These are phyloP conservation scores for Eudemis profundana DNA, from an alignment of 2,888 invertebrate species.

Conservation along the genomic window DNA sequence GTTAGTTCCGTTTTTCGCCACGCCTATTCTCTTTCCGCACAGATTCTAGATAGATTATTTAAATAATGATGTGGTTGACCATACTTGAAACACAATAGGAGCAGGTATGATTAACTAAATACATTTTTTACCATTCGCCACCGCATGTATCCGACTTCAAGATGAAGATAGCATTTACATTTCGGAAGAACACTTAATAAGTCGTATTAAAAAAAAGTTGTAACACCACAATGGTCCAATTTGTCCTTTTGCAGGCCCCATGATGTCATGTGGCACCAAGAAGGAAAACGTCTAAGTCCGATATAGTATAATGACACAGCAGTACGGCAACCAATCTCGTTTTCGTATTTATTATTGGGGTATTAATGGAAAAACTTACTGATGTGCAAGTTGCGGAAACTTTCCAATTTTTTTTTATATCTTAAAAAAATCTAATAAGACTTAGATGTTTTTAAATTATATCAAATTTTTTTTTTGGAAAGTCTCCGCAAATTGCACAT, in stretches of 20 bases:
- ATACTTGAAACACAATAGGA: too few species aligned
- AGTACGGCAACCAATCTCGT: slow-evolving; percentile 17
- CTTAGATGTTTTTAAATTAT: too few species aligned
- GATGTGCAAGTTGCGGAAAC: too few species aligned
- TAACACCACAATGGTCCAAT: slow-evolving; percentile 33
- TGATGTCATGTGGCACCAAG: slow-evolving; percentile 62
- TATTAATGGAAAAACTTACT: too few species aligned
- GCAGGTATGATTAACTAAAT: background rate
- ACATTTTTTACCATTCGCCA: background rate
- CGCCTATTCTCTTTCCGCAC: too few species aligned
- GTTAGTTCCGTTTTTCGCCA: too few species aligned
- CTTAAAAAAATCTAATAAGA: too few species aligned
- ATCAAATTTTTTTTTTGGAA: too few species aligned
- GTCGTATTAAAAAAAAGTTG: slow-evolving; percentile 28
- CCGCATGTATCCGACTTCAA: background rate
- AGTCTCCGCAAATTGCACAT: too few species aligned
- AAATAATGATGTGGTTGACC: too few species aligned
- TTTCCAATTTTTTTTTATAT: too few species aligned
- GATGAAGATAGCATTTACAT: slow-evolving; percentile 20
- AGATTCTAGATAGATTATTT: too few species aligned
- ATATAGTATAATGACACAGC: background rate
- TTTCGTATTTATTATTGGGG: background rate
- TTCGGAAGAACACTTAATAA: slow-evolving; percentile 15
- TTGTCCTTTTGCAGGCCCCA: slow-evolving; percentile 49
- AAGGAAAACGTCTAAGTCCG: slow-evolving; percentile 58